Base-by-base conservation (phyloP, 2,113 vertebrate species). In the Brachyhypopomus gauderio region DNA sequence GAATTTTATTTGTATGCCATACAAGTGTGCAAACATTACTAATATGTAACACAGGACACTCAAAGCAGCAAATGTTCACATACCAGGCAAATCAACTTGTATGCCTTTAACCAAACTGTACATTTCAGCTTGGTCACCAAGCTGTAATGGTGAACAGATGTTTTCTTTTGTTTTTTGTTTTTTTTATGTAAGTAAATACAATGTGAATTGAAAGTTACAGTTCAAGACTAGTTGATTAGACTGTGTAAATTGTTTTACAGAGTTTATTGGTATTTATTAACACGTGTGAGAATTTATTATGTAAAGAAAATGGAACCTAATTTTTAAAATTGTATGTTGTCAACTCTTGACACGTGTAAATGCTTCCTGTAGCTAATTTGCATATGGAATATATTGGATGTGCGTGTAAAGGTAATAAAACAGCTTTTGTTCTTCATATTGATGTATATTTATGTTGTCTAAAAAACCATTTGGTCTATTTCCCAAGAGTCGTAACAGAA, bases 241-340 rank as follows among this genome's bases (percentile, higher is more conserved):
- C 83, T 84, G 88, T 85, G 91, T 89, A 90, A 85, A 83, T 84
- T 84, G 89, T 91, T 91, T 92, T 91, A 92, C 85, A 88, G 88
- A 90, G 91, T 91, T 88, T 92, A 90, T 89, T 92, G 90, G 92
- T 94, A 94, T 94, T 94, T 94, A 94, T 94, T 94, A 93, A 94
- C 90, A 85, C 81, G 88, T 93, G 92, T 92, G 91, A 88, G 92
- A 87, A 92, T 88, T 81, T 94, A 92, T 94, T 94, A 93, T 94
- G 93, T 94, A 93, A 91, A 94, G 88, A 90, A 92, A 92, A 91
- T 87, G 86, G 91, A 91, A 90, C 87, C 89, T 93, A 93, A 94
- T 94, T 94, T 94, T 91, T 93, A 90, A 93, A 91, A 79, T 67
- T 78, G 84, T 89, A 78, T 75, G 90, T 89, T 86, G 78, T 86